Evolutionary conservation across 2,888 invertebrate species (phyloP), one percentile per base, ranked within the genome.

Genomic region (Chalcosyrphus nemorum): DNA sequence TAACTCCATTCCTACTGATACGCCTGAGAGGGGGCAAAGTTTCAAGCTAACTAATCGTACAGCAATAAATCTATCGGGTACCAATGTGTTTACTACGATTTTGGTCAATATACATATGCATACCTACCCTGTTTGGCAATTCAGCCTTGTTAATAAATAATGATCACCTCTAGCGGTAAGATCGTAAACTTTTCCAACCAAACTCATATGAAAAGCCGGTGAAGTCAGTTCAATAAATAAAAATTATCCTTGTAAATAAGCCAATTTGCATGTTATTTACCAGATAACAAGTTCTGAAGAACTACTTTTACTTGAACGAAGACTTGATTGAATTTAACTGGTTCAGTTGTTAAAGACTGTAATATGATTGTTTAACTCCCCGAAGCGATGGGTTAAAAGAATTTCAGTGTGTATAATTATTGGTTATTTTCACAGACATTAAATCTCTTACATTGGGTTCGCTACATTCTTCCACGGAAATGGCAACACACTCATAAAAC

Each of bases 291-390:
- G 63, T 47, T 63, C 38, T 17, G 4, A 3, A 38, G n/a, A 38
- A 38, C 38, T 41, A 63, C 63, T 63, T 63, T 63, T 47, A 63
- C 63, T 21, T 19, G 47, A 38, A 13, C 9, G 43, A 43, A 43
- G 27, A 50, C 50, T 7, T 50, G 50, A 24, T 21, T 50, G 13
- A 50, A 27, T 24, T 50, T 50, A 50, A 50, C 24, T 50, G 27
- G 50, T 27, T 5, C 38, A 38, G 38, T 38, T 38, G 38, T 13
- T 24, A 13, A 24, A 21, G 6, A 11, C 24, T 5, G n/a, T 38
- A 38, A 21, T 43, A 50, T 50, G 6, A 50, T 50, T 50, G 50
- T 21, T 13, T 27, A 27, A 27, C 13, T n/a, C 27, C 50, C 50
- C 13, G 24, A 27, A 27, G 50, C 50, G 27, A 50, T n/a, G 21